Evolutionary conservation across 2,113 vertebrate species (phyloP).

Genomic region (Crocuta crocuta): DNA sequence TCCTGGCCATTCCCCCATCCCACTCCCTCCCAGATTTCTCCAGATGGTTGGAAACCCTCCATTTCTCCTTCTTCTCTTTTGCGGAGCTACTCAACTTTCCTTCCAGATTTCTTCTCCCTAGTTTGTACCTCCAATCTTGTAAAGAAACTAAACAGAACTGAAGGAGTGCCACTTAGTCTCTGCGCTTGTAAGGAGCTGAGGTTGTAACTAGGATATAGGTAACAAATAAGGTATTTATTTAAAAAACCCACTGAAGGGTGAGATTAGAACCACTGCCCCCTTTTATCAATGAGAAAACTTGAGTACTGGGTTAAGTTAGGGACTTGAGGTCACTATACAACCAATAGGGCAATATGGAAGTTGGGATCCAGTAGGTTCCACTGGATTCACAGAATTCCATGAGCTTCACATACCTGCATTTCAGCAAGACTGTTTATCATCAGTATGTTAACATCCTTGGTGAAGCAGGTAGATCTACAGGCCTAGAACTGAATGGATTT

Average conservation of each 20-base stretch:
- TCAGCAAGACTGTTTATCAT: background rate
- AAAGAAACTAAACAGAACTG: background rate
- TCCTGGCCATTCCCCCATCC: background rate
- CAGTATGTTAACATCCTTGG: background rate
- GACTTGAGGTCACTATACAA: background rate
- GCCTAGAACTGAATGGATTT: background rate
- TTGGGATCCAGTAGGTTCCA: background rate
- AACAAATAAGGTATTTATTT: background rate
- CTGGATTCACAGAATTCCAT: background rate
- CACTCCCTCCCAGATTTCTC: background rate
- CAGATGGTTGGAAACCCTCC: background rate
- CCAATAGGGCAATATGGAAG: background rate
- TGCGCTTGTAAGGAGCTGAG: background rate
- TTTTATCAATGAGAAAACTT: constrained; percentile 16
- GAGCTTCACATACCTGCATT: background rate
- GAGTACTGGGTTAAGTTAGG: background rate
- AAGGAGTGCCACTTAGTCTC: background rate
- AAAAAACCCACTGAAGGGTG: background rate
- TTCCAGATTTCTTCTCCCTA: background rate
- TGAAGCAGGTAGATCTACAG: background rate
- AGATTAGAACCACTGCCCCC: background rate
- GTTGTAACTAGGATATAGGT: background rate
- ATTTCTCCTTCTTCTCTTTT: background rate
- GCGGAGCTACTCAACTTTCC: background rate
- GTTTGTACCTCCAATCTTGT: background rate